Evolutionary conservation across 2,113 vertebrate genomes (phyloP).

Genomic region (Albula glossodonta): DNA sequence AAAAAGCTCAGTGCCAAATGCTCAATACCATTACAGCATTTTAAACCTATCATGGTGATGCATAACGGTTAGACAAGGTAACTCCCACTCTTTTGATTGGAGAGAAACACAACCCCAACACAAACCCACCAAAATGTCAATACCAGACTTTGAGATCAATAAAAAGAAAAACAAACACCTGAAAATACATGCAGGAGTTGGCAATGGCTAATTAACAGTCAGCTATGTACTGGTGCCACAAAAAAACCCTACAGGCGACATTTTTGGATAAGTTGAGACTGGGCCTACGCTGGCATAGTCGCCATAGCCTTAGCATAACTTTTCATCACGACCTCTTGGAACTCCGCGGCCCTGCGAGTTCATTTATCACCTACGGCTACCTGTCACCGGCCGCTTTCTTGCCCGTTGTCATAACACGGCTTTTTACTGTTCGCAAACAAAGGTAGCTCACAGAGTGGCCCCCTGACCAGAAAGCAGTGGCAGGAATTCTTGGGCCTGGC

Average conservation of each 20-base stretch:
- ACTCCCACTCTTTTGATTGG: neutral
- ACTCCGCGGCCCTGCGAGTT: neutral
- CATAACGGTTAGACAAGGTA: neutral
- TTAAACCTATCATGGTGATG: too few species aligned
- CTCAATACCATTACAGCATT: too few species aligned
- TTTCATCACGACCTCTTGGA: neutral
- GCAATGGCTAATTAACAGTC: neutral
- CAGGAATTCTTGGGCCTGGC: constrained; percentile 76
- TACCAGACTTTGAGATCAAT: neutral
- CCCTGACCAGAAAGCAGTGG: constrained; percentile 67
- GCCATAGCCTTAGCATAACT: too few species aligned
- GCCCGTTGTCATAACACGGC: constrained; percentile 72
- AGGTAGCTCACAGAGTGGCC: constrained; percentile 61
- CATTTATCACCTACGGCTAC: constrained; percentile 46
- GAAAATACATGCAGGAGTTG: neutral
- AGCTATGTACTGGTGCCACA: neutral
- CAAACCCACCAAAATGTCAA: neutral
- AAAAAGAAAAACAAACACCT: neutral
- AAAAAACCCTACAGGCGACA: neutral
- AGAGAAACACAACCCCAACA: neutral
- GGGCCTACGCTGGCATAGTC: neutral
- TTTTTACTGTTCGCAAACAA: constrained; percentile 70
- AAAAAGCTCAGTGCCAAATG: too few species aligned
- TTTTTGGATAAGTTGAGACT: constrained; percentile 1
- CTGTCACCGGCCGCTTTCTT: constrained; percentile 76